phyloP scores from a whole-genome alignment of 2,113 vertebrate species.

The Urocolius indicus region DNA sequence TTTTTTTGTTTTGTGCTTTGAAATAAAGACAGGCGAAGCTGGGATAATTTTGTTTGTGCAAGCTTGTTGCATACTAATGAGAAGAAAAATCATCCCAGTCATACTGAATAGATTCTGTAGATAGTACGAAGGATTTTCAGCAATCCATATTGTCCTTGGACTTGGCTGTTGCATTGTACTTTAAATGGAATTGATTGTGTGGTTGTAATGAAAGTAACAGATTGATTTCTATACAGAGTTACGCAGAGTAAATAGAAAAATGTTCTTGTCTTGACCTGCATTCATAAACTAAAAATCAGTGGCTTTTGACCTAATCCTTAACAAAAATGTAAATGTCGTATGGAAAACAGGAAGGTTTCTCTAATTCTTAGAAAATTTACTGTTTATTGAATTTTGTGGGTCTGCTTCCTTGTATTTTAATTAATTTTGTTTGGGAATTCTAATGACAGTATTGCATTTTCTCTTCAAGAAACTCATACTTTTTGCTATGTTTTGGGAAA shows the following conservation, averaged over 20 bases:
- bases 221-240: conserved; percentile 83
- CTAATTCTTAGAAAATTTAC: conserved; percentile 55
- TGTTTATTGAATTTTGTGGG: not conserved
- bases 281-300: conserved; percentile 74
- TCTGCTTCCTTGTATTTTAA: not conserved
- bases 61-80: conserved; percentile 58
- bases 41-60: conserved; percentile 20
- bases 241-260: conserved; percentile 82
- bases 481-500: not conserved
- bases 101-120: conserved; percentile 49
- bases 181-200: conserved; percentile 86
- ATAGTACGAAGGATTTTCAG: conserved; percentile 62
- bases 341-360: conserved; percentile 22
- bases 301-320: conserved; percentile 71
- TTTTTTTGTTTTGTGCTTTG: not conserved
- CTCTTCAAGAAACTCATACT: not conserved
- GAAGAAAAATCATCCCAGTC: conserved; percentile 57
- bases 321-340: conserved; percentile 72
- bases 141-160: conserved; percentile 81
- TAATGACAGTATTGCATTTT: not conserved
- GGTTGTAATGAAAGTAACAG: conserved; percentile 83
- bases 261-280: conserved; percentile 80
- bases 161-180: conserved; percentile 79
- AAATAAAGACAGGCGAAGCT: not conserved
- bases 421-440: not conserved